phyloP scores from a whole-genome alignment of 2,113 vertebrate species.

The Amblyopsis rosae region DNA sequence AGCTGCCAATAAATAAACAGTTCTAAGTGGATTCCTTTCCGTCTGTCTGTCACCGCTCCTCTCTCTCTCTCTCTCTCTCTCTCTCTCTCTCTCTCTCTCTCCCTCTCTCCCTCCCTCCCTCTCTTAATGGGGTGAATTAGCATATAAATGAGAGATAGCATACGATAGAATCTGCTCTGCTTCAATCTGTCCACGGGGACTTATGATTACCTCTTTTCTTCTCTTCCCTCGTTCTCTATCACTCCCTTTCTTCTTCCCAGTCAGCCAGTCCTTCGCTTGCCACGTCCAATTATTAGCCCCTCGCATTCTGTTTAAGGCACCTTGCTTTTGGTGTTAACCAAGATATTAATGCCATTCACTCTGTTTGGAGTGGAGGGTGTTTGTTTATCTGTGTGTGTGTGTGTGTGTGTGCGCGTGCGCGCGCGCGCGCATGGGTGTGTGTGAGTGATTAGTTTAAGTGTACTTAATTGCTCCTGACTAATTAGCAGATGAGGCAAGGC shows the following conservation, averaged over 20 bases:
- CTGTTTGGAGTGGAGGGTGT: conserved; percentile 16
- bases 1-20: conserved; percentile 59
- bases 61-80: conserved; percentile 25
- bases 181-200: conserved; percentile 68
- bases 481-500: conserved; percentile 67
- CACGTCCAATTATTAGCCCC: conserved; percentile 16
- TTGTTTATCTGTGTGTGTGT: conserved; percentile 40
- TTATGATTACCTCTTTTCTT: conserved; percentile 62
- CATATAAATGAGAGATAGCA: conserved; percentile 75
- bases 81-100: conserved; percentile 26
- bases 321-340: conserved; percentile 27
- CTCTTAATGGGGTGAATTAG: conserved; percentile 70
- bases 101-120: conserved; percentile 21
- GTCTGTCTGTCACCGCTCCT: conserved; percentile 2
- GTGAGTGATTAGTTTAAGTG: conserved; percentile 60
- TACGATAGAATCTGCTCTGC: conserved; percentile 64
- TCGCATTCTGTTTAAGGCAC: conserved; percentile 18
- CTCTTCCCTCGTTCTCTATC: conserved; percentile 36
- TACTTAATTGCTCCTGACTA: conserved; percentile 70
- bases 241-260: conserved; percentile 23
- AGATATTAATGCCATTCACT: conserved; percentile 28
- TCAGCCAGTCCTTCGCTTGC: conserved; percentile 3
- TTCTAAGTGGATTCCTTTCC: conserved; percentile 33
- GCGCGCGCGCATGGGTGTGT: conserved; percentile 41
- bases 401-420: conserved; percentile 45